Evolutionary conservation across 37 sponge, comb jelly and placozoan genomes (phyloP).

Genomic region (Chondrosia reniformis): DNA sequence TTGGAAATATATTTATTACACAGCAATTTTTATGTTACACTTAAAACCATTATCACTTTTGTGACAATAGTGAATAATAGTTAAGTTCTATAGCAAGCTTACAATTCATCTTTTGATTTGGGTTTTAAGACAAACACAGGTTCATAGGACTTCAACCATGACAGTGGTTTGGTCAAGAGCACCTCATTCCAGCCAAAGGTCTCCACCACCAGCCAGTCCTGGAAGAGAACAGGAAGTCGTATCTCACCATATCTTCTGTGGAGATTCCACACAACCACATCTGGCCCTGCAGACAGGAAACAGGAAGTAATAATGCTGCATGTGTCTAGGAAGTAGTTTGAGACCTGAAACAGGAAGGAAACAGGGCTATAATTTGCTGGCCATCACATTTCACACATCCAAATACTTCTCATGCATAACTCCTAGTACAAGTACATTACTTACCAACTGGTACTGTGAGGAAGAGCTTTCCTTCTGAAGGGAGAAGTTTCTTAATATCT

Average conservation of each 20-base stretch:
- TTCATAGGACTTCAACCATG: slow-evolving; percentile 57
- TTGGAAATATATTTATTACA: no score
- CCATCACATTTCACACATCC: no score
- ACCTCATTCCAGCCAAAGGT: slow-evolving; percentile 63
- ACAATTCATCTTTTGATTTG: slow-evolving; percentile 3
- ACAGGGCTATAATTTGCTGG: no score
- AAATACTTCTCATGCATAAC: no score
- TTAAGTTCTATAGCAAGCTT: no score
- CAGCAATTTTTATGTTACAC: no score
- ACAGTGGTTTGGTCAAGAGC: slow-evolving; percentile 24
- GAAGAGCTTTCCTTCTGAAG: slow-evolving; percentile 43
- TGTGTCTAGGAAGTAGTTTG: no score
- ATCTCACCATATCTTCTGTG: slow-evolving; percentile 74
- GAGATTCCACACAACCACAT: slow-evolving; percentile 83
- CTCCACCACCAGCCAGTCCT: slow-evolving; percentile 56
- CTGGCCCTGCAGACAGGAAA: slow-evolving; percentile 38
- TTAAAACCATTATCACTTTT: no score
- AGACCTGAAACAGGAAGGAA: no score
- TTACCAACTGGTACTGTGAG: slow-evolving; percentile 79
- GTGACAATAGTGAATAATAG: no score
- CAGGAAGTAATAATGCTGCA: background rate
- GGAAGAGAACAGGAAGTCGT: slow-evolving; percentile 51
- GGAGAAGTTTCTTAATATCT: slow-evolving; percentile 25
- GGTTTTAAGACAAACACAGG: slow-evolving; percentile 67
- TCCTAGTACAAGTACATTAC: background rate